Conservation (phyloP, 2,888 invertebrate species). For the Uloborus plumipes region DNA sequence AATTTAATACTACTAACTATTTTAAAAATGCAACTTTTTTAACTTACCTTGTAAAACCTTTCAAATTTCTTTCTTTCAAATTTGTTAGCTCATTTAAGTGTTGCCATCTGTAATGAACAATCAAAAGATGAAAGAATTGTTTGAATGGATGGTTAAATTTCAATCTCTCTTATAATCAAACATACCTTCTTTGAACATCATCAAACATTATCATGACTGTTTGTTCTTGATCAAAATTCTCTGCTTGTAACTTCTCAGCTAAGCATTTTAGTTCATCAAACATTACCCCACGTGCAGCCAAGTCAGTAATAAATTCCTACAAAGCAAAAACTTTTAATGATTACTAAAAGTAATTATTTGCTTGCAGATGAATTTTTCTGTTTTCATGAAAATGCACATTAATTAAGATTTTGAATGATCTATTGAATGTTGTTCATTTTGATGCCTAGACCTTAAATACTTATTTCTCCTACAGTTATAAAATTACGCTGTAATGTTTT, state of each 20-base stretch:
- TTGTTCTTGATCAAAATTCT: constrained; percentile 35
- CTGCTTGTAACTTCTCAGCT: constrained; percentile 21
- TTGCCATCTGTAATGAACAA: constrained; percentile 78
- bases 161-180: too few species aligned
- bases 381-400: too few species aligned
- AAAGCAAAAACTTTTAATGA: constrained; percentile 8
- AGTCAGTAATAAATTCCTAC: constrained; percentile 35
- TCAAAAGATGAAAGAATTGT: background rate
- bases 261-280: constrained; percentile 35
- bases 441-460: too few species aligned
- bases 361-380: too few species aligned
- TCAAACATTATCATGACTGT: constrained; percentile 33
- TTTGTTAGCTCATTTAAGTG: constrained; percentile 86
- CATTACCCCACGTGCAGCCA: constrained; percentile 32
- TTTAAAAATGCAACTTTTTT: too few species aligned
- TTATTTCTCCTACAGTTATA: too few species aligned
- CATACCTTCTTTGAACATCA: constrained; percentile 39
- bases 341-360: too few species aligned
- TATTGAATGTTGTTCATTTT: too few species aligned
- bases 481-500: too few species aligned
- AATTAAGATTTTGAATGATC: too few species aligned
- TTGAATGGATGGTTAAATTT: background rate
- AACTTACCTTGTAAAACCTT: constrained; percentile 84
- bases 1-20: too few species aligned
- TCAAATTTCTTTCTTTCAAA: constrained; percentile 89